Conservation (phyloP, 2,797 vertebrate genomes). For the Eulemur albifrons region DNA sequence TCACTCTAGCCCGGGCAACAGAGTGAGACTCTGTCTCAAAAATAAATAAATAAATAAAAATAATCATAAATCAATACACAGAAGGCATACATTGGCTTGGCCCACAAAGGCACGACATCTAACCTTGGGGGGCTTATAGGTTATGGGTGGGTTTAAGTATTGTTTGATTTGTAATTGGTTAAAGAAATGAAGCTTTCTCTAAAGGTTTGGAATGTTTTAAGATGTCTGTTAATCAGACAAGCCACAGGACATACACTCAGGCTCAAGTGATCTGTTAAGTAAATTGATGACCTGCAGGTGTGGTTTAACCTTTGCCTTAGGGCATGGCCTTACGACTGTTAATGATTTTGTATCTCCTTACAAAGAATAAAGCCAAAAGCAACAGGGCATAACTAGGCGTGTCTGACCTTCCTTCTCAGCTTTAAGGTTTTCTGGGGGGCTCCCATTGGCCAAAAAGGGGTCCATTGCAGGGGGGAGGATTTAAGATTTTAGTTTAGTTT, state of each 20-base stretch:
- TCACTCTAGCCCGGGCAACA: no score
- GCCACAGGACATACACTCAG: no score
- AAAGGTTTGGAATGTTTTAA: neutral
- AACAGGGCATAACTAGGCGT: neutral
- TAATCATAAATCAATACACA: neutral
- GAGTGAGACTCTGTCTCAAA: no score
- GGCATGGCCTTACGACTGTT: neutral
- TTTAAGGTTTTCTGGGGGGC: neutral
- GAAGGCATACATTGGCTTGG: neutral
- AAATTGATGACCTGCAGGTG: neutral
- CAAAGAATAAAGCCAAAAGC: neutral
- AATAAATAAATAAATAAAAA: no score
- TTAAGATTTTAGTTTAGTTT: neutral
- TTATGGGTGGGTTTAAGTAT: neutral
- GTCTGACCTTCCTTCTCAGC: neutral
- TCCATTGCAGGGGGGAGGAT: neutral
- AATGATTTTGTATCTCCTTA: neutral
- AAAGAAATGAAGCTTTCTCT: neutral
- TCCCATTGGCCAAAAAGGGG: neutral
- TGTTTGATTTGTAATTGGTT: neutral
- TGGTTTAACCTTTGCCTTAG: neutral
- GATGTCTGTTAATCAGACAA: neutral
- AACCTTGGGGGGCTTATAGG: neutral
- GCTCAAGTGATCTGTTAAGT: neutral
- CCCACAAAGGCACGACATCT: neutral